A percentile compares a stretch with the other conserved stretches of the same genome.
Evolutionary conservation across 1,140 invertebrate species (phyloP).

Genomic region (Acromyrmex heyeri): DNA sequence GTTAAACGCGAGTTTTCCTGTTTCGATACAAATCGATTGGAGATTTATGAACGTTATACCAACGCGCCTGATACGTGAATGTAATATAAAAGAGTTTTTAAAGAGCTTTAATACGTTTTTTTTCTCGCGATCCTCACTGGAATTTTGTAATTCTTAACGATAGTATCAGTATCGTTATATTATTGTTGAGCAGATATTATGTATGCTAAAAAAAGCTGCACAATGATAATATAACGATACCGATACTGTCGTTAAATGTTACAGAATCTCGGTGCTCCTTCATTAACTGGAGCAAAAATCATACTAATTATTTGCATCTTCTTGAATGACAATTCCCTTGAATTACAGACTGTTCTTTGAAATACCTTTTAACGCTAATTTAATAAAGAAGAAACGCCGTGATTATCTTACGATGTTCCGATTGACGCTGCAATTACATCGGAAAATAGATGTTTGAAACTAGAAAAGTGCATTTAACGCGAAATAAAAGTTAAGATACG

Average conservation of each 20-base stretch:
- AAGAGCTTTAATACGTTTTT: neutral
- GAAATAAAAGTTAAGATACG: slow-evolving; percentile 32
- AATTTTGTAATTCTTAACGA: too few species aligned
- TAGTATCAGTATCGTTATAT: too few species aligned
- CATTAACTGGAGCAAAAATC: neutral
- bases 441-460: slow-evolving; percentile 20
- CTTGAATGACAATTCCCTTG: neutral
- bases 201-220: too few species aligned
- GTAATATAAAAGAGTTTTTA: neutral
- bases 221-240: too few species aligned
- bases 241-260: too few species aligned
- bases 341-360: neutral
- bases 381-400: neutral
- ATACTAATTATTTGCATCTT: neutral
- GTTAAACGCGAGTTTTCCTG: neutral
- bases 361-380: neutral
- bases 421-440: slow-evolving; percentile 21
- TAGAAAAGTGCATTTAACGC: slow-evolving; percentile 2
- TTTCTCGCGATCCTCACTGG: neutral
- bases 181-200: too few species aligned
- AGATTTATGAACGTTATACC: slow-evolving; percentile 6
- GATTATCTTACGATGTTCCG: neutral
- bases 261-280: too few species aligned
- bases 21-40: slow-evolving; percentile 3
- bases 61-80: neutral